These are phyloP conservation scores for Aurelia sp. DNA, from an alignment of 30 jellyfish, hydroid and myxozoan species.

Conservation along the genomic window DNA sequence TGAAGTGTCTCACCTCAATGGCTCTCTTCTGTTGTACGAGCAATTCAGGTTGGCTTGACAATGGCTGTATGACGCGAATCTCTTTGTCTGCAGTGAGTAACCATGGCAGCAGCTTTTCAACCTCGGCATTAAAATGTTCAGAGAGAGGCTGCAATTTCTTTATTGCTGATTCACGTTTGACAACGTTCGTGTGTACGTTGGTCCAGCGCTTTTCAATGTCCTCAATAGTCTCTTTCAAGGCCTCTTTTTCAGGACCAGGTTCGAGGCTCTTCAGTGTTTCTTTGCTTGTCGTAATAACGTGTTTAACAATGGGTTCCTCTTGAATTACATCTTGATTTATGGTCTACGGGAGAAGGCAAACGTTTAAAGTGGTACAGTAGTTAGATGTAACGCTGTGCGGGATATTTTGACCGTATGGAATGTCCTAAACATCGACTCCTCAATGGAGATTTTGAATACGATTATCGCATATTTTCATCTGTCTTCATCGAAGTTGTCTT, in stretches of 20 bases:
- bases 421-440: no score
- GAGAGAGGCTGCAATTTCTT: slow-evolving; percentile 69
- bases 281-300: slow-evolving; percentile 53
- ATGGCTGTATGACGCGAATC: slow-evolving; percentile 49
- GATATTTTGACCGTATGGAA: no score
- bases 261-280: slow-evolving; percentile 50
- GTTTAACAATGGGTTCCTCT: slow-evolving; percentile 77
- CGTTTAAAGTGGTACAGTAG: no score
- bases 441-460: no score
- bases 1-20: slow-evolving; percentile 48
- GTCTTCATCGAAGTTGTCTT: no score
- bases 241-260: slow-evolving; percentile 65
- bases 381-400: no score
- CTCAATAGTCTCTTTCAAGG: slow-evolving; percentile 44
- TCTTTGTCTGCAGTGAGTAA: slow-evolving; percentile 74
- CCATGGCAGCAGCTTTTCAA: slow-evolving; percentile 78
- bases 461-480: no score
- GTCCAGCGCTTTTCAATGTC: slow-evolving; percentile 79
- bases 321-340: slow-evolving; percentile 74
- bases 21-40: slow-evolving; percentile 73
- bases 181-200: slow-evolving; percentile 29
- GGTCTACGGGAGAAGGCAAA: slow-evolving; percentile 21
- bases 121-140: slow-evolving; percentile 42
- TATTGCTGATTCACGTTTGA: slow-evolving; percentile 63
- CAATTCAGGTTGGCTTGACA: slow-evolving; percentile 67